Percentiles rank a stretch among this genome's conserved stretches.
Conservation (phyloP, 2,113 vertebrate genomes). For the Dipodomys merriami region DNA sequence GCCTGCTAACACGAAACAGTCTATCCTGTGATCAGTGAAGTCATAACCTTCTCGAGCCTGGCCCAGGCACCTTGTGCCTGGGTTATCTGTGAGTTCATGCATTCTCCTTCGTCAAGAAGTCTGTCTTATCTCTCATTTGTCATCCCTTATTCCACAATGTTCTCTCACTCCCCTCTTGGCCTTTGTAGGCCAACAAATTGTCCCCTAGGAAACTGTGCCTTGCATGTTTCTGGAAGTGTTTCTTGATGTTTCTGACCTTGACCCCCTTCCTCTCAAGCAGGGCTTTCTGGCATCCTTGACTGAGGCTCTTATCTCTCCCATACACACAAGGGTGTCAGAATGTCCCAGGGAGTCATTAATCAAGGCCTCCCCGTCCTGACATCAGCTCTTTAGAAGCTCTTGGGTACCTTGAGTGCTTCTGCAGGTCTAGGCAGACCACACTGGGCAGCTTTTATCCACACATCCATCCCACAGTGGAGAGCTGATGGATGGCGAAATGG, state of each 20-base stretch:
- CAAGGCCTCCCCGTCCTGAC: slow-evolving; percentile 78
- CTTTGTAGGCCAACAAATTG: slow-evolving; percentile 75
- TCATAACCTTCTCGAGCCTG: not conserved
- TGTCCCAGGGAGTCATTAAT: slow-evolving; percentile 84
- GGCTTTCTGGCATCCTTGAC: slow-evolving; percentile 57
- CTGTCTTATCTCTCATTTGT: slow-evolving; percentile 74
- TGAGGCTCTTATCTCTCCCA: slow-evolving; percentile 84
- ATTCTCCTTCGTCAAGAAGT: slow-evolving; percentile 63
- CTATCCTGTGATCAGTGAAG: slow-evolving; percentile 43
- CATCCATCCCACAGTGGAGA: slow-evolving; percentile 58
- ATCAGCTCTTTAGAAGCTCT: slow-evolving; percentile 81
- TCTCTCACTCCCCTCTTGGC: slow-evolving; percentile 70
- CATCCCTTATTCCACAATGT: slow-evolving; percentile 64
- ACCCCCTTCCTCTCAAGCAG: slow-evolving; percentile 68
- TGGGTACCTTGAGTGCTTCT: slow-evolving; percentile 69
- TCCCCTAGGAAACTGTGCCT: slow-evolving; percentile 69
- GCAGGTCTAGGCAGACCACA: slow-evolving; percentile 60
- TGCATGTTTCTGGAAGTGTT: slow-evolving; percentile 66
- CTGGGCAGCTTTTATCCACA: slow-evolving; percentile 77
- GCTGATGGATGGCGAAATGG: slow-evolving; percentile 78
- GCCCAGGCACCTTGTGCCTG: not conserved
- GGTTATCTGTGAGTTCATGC: slow-evolving; percentile 37
- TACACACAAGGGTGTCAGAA: slow-evolving; percentile 85
- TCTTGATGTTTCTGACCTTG: slow-evolving; percentile 82
- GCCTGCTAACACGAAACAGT: not conserved